Conservation (phyloP, 2,888 invertebrate genomes). For the Apodemia zela region DNA sequence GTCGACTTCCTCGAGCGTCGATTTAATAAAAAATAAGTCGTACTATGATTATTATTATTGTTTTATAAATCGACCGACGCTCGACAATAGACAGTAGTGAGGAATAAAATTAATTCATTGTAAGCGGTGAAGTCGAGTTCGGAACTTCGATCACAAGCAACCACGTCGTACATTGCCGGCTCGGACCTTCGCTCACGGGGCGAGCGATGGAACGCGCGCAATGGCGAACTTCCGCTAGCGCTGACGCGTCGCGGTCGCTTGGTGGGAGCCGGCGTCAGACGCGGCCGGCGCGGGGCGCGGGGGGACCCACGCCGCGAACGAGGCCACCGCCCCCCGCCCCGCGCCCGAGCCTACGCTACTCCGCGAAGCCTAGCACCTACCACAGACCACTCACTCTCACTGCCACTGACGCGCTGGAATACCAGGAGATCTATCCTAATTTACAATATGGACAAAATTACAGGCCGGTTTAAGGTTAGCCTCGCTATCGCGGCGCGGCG, state of each 20-base stretch:
- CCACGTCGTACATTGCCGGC: conserved; percentile 45
- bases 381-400: conserved; percentile 54
- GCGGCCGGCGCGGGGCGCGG: conserved; percentile 38
- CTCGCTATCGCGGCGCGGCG: conserved; percentile 56
- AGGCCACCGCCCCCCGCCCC: conserved; percentile 69
- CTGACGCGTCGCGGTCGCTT: conserved; percentile 61
- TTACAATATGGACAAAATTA: conserved; percentile 73
- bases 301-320: conserved; percentile 62
- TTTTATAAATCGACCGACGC: conserved; percentile 44
- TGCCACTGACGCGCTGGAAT: conserved; percentile 63
- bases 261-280: conserved; percentile 52
- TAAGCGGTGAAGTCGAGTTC: conserved; percentile 19
- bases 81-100: conserved; percentile 47
- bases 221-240: conserved; percentile 58
- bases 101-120: conserved; percentile 22
- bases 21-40: conserved; percentile 40
- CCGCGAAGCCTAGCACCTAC: conserved; percentile 77
- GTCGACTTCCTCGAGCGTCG: conserved; percentile 38
- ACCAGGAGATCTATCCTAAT: conserved; percentile 65
- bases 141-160: conserved; percentile 16
- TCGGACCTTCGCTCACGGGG: conserved; percentile 30
- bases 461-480: conserved; percentile 57
- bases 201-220: conserved; percentile 53
- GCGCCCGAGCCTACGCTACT: conserved; percentile 72
- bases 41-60: conserved; percentile 33